Conservation (phyloP, 1,140 invertebrate genomes). For the Babylonia areolata region DNA sequence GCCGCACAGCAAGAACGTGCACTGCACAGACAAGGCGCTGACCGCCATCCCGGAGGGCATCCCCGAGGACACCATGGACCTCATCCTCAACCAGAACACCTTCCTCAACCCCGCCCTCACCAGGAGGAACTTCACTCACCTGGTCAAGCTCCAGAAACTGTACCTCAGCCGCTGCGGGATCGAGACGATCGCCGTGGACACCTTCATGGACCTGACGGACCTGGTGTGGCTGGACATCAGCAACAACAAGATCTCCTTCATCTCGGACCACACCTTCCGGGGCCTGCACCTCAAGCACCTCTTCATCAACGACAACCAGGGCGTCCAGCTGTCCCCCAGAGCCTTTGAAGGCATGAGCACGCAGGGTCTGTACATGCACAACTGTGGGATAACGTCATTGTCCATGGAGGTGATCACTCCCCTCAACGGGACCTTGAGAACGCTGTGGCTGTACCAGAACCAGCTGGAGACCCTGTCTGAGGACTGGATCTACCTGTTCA, state of each 20-base stretch:
- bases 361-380: constrained; percentile 71
- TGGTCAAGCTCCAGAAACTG: constrained; percentile 66
- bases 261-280: constrained; percentile 71
- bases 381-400: constrained; percentile 66
- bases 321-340: constrained; percentile 64
- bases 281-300: constrained; percentile 71
- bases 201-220: constrained; percentile 68
- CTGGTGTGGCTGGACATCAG: constrained; percentile 73
- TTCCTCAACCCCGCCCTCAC: constrained; percentile 63
- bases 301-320: constrained; percentile 72
- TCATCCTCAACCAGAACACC: constrained; percentile 72
- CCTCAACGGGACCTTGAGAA: constrained; percentile 68
- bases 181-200: constrained; percentile 69
- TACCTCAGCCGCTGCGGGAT: constrained; percentile 73
- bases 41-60: constrained; percentile 69
- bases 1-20: constrained; percentile 68
- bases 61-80: constrained; percentile 67
- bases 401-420: constrained; percentile 65
- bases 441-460: constrained; percentile 73
- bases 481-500: constrained; percentile 67
- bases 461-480: constrained; percentile 64
- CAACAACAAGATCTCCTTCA: constrained; percentile 69
- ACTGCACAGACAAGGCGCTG: constrained; percentile 70
- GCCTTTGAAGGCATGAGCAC: constrained; percentile 71
- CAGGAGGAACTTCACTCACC: constrained; percentile 66